Conservation (phyloP, 1,140 invertebrate genomes). For the Drosophila bocki region DNA sequence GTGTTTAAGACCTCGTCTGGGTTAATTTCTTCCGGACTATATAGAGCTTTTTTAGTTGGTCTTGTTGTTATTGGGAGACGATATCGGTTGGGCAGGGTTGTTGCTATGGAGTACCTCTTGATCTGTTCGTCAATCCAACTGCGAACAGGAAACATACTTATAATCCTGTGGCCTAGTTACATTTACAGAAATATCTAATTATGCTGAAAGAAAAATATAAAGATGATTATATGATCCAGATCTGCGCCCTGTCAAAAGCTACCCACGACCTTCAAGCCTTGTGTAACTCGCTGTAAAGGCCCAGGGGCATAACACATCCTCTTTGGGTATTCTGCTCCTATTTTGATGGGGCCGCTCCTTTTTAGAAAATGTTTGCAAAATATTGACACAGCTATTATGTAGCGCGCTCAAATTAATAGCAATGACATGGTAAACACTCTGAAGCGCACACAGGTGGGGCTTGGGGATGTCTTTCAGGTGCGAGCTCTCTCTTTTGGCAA, state of each 20-base stretch:
- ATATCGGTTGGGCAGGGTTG: too few species aligned
- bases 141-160: too few species aligned
- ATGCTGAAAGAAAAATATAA: neutral
- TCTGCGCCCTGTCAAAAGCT: neutral
- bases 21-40: neutral
- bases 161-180: neutral
- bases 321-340: constrained; percentile 21
- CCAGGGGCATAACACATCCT: constrained; percentile 7
- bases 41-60: neutral
- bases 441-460: constrained; percentile 10
- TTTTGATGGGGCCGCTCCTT: constrained; percentile 44
- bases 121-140: constrained; percentile 3
- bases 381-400: constrained; percentile 80
- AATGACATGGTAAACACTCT: constrained; percentile 69
- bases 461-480: constrained; percentile 62
- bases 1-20: too few species aligned
- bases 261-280: neutral
- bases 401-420: constrained; percentile 78
- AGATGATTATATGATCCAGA: neutral
- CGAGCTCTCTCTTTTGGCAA: constrained; percentile 53
- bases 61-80: neutral
- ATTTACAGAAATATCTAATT: neutral
- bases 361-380: constrained; percentile 72
- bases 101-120: neutral
- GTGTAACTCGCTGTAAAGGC: neutral